Evolutionary conservation across 2,113 vertebrate species (phyloP).

Genomic region (Phasianus colchicus): DNA sequence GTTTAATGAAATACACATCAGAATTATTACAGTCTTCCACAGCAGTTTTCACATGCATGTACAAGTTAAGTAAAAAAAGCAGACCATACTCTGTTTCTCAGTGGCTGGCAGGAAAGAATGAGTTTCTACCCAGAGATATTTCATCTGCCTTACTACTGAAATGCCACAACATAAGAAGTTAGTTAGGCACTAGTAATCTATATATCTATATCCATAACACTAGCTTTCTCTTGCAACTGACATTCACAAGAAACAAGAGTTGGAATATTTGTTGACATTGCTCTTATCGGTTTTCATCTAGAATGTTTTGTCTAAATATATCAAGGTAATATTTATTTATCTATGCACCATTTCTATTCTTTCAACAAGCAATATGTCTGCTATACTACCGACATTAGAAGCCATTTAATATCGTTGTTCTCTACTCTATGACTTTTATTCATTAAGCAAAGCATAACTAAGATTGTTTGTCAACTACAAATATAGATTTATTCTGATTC

Average conservation of each 20-base stretch:
- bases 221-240: not conserved
- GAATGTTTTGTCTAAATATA: not conserved
- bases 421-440: conserved; percentile 35
- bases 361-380: conserved; percentile 31
- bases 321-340: not conserved
- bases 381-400: not conserved
- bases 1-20: not conserved
- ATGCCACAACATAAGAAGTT: not conserved
- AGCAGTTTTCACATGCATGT: not conserved
- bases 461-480: conserved; percentile 38
- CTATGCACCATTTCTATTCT: not conserved
- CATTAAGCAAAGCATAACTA: conserved; percentile 15
- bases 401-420: conserved; percentile 8
- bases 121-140: not conserved
- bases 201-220: not conserved
- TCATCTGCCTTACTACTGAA: not conserved
- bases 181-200: not conserved
- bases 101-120: not conserved
- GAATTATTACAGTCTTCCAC: not conserved
- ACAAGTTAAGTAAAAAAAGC: not conserved
- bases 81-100: not conserved
- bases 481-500: conserved; percentile 4
- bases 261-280: not conserved
- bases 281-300: not conserved
- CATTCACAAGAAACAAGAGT: not conserved